These are phyloP conservation scores for Seriola dumerili DNA, from an alignment of 2,113 vertebrate genomes.

Conservation along the genomic window DNA sequence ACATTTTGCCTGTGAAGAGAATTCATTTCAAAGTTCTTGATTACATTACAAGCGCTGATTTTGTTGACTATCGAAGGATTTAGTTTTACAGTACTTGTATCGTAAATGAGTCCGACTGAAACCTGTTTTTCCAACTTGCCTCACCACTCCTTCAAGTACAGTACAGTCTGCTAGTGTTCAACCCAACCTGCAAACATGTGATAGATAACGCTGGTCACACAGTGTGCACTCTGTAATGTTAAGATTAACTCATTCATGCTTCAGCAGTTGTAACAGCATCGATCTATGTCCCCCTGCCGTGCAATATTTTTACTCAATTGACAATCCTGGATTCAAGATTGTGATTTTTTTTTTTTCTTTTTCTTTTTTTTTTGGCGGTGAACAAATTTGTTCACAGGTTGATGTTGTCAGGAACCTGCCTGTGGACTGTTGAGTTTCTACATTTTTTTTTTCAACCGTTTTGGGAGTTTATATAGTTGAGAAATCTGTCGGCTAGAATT, in stretches of 20 bases:
- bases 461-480: background rate
- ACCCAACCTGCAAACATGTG: constrained; percentile 27
- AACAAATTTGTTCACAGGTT: background rate
- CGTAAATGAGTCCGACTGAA: background rate
- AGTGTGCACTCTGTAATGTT: constrained; percentile 9
- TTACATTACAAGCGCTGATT: background rate
- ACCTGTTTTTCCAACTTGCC: constrained; percentile 14
- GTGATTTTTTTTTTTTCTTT: background rate
- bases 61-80: background rate
- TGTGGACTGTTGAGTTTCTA: background rate
- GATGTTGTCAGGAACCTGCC: background rate
- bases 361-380: too few relatives aligned
- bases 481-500: background rate
- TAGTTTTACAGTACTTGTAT: background rate
- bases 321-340: constrained; percentile 6
- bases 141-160: constrained; percentile 19
- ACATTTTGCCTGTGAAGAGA: background rate
- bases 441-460: background rate
- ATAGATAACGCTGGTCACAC: constrained; percentile 40
- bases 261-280: background rate
- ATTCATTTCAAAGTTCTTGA: background rate
- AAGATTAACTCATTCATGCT: constrained; percentile 44
- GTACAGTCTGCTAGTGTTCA: constrained; percentile 1
- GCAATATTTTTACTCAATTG: background rate
- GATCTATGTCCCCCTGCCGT: background rate